Evolutionary conservation across 2,113 vertebrate genomes (phyloP).

Genomic region (Neogobius melanostomus): DNA sequence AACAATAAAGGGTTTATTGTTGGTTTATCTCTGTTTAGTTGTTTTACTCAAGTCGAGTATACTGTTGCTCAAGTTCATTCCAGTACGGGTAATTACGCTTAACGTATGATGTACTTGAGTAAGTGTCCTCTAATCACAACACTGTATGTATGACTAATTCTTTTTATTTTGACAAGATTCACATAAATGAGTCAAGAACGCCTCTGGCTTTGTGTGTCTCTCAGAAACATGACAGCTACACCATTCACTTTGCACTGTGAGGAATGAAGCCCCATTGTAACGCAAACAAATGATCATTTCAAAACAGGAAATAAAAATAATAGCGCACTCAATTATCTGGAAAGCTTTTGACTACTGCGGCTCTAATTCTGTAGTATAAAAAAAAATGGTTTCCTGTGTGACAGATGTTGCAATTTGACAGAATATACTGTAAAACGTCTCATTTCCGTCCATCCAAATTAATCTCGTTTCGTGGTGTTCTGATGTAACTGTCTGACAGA

Average conservation of each 20-base stretch:
- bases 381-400: neutral
- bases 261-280: neutral
- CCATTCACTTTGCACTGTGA: neutral
- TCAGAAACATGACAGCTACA: conserved; percentile 12
- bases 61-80: too few species aligned
- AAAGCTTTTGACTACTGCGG: neutral
- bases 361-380: neutral
- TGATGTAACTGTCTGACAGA: conserved; percentile 12
- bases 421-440: conserved; percentile 7
- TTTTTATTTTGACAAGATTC: neutral
- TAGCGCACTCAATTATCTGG: conserved; percentile 13
- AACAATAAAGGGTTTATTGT: too few species aligned
- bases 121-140: neutral
- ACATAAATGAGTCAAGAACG: neutral
- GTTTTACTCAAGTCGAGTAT: too few species aligned
- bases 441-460: neutral
- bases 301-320: conserved; percentile 15
- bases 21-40: too few species aligned
- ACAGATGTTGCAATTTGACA: conserved; percentile 2
- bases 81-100: too few species aligned
- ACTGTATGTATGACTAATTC: neutral
- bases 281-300: conserved; percentile 4
- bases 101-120: too few species aligned
- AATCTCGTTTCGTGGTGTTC: neutral
- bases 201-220: conserved; percentile 17